Base-by-base conservation (phyloP, 2,113 vertebrate genomes). In the Elachura formosa region DNA sequence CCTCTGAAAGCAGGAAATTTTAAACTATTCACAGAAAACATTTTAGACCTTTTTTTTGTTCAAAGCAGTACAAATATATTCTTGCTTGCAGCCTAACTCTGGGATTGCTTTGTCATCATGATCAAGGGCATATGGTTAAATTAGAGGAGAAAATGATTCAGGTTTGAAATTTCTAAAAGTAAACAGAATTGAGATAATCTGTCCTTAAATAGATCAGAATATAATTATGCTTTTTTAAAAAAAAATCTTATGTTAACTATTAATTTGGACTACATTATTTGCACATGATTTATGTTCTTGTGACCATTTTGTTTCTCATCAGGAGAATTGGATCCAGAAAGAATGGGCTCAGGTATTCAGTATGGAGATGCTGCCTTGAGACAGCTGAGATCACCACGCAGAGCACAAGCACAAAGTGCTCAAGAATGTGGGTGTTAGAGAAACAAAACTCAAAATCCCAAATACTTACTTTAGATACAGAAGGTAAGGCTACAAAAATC, bases 241-340 rank as follows among this genome's bases (percentile, higher is more conserved):
- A 4, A 8, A n/a, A 43, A 52, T 71, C 45, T 84, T 28, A 61
- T 72, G 16, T 36, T 86, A 38, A 28, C 6, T 4, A 12, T 64
- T 89, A 58, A 62, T 72, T 89, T 87, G 40, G 19, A 81, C 22
- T 56, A 10, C 88, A 16, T 59, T 84, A 64, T 56, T 81, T 89
- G 38, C 23, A 54, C 20, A 22, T 29, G 20, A 80, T 68, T 29
- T 14, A 22, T 72, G 18, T 73, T 69, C 56, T 69, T 89, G 23
- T 93, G 31, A 55, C 48, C 7, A 6, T 71, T 92, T 91, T 81
- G 36, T 96, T 94, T 95, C 43, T 93, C 73, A 77, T 58, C 74
- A 98, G 98, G 98, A 97, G 98, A 98, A 81, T 23, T 98, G 96
- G 98, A 98, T 97, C 98, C 98, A 6, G 98, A 98, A 86, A 97